These are phyloP conservation scores for Odontophorus gujanensis DNA, from an alignment of 2,113 vertebrate genomes.

Conservation along the genomic window DNA sequence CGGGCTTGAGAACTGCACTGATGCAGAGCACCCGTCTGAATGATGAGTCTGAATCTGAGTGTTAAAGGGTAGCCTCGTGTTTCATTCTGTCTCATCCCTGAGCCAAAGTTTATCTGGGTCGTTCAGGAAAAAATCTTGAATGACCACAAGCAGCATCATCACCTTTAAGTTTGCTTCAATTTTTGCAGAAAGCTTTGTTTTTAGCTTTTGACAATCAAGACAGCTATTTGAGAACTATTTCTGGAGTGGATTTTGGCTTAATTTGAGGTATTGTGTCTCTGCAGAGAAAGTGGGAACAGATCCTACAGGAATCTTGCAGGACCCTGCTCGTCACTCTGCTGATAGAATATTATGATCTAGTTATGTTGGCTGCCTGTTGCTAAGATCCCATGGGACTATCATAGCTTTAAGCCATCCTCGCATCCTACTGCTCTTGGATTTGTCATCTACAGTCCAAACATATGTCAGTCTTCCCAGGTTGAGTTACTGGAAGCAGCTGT, in stretches of 20 bases:
- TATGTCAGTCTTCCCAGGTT: background rate
- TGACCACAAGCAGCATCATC: background rate
- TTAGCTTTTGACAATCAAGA: background rate
- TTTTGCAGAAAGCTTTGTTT: background rate
- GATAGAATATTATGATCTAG: background rate
- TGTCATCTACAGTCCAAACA: background rate
- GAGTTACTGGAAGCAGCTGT: background rate
- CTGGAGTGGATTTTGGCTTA: background rate
- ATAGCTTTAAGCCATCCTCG: fast-evolving
- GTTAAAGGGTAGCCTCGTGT: background rate
- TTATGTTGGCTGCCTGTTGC: fast-evolving
- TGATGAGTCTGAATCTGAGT: background rate
- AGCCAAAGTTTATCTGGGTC: background rate
- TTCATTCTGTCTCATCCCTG: background rate
- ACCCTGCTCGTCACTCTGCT: background rate
- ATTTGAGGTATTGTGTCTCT: background rate
- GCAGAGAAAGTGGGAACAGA: background rate
- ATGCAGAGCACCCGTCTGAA: background rate
- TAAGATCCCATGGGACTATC: fast-evolving
- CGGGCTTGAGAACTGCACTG: background rate
- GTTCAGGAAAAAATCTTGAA: background rate
- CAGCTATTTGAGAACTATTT: background rate
- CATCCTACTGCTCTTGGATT: background rate
- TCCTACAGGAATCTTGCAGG: background rate
- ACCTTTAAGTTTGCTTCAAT: background rate